phyloP scores from a whole-genome alignment of 2,888 invertebrate genomes.

The Sinelater perroti region DNA sequence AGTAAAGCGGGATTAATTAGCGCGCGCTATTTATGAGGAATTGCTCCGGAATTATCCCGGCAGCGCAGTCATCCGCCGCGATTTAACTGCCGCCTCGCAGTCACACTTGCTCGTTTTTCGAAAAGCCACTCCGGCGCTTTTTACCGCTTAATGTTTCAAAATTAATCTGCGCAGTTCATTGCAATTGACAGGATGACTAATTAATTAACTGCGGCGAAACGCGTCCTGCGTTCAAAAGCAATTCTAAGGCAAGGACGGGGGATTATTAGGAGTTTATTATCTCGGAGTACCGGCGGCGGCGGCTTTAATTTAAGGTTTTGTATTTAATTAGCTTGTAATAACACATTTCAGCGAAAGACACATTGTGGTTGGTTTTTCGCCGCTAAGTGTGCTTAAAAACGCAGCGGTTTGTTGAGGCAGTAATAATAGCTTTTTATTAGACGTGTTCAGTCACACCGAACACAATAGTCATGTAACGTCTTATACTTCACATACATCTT shows the following conservation, averaged over 20 bases:
- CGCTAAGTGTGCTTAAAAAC: slow-evolving; percentile 2
- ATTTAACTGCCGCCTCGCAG: no score
- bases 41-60: slow-evolving; percentile 3
- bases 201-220: background rate
- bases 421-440: slow-evolving; percentile 8
- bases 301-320: slow-evolving; percentile 7
- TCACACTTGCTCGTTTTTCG: no score
- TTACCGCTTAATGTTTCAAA: background rate
- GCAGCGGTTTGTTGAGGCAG: background rate
- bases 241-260: background rate
- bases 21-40: background rate
- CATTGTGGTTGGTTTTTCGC: background rate
- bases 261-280: slow-evolving; percentile 14
- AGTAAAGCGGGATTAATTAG: slow-evolving; percentile 11
- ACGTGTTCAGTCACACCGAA: slow-evolving; percentile 1
- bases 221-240: slow-evolving; percentile 9
- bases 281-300: slow-evolving; percentile 5
- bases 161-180: background rate
- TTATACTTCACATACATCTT: no score
- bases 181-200: background rate
- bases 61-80: no score
- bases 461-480: no score
- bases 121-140: no score
- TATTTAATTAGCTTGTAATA: slow-evolving; percentile 8
- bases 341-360: background rate